A percentile compares a stretch with the other conserved stretches of the same genome.
Conservation (phyloP, 2,113 vertebrate genomes). For the Geococcyx californianus region DNA sequence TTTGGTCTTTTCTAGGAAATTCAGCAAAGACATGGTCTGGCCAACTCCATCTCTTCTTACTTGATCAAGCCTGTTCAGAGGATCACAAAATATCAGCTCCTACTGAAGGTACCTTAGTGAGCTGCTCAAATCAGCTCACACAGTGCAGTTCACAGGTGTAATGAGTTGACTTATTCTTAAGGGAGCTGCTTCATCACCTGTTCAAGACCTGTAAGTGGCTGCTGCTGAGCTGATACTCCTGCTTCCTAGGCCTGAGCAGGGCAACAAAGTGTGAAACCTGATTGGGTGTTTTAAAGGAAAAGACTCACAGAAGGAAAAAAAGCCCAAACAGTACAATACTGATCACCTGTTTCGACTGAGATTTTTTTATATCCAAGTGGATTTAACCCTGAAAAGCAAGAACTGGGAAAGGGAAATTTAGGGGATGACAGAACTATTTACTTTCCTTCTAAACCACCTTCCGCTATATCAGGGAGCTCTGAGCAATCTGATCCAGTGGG, state of each 20-base stretch:
- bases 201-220: background rate
- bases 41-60: constrained; percentile 98
- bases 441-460: background rate
- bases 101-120: constrained; percentile 86
- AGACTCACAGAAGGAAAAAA: background rate
- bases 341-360: background rate
- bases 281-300: background rate
- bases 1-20: constrained; percentile 85
- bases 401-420: background rate
- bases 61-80: constrained; percentile 99
- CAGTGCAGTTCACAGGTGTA: background rate
- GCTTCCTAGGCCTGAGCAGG: background rate
- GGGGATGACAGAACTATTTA: background rate
- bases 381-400: background rate
- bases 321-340: background rate
- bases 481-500: too few relatives aligned
- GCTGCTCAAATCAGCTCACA: background rate
- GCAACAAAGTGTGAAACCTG: background rate
- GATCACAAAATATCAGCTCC: constrained; percentile 97
- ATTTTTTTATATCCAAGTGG: background rate
- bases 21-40: constrained; percentile 92
- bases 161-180: background rate
- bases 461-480: too few relatives aligned
- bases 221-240: background rate
- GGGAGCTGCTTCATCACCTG: background rate